Evolutionary conservation across 2,113 vertebrate species (phyloP).

Genomic region (Toxotes chatareus): DNA sequence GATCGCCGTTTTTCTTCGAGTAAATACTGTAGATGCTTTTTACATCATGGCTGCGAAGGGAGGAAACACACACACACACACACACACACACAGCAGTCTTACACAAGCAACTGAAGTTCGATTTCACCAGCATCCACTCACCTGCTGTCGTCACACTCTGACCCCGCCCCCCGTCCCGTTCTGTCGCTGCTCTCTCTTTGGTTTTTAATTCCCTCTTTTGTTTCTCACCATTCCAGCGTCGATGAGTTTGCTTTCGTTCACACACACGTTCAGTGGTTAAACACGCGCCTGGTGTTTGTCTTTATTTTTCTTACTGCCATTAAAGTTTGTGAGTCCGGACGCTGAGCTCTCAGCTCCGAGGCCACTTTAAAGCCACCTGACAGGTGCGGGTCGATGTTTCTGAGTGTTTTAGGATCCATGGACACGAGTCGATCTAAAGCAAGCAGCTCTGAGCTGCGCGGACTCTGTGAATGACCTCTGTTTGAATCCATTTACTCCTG

Average conservation of each 20-base stretch:
- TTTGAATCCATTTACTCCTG: no score
- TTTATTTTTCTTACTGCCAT: not conserved
- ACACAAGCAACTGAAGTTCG: conserved; percentile 22
- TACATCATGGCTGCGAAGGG: conserved; percentile 14
- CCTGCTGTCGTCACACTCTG: not conserved
- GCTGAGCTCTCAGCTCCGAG: no score
- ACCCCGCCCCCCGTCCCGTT: not conserved
- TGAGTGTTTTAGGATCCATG: no score
- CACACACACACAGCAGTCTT: conserved; percentile 8
- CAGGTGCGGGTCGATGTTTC: no score
- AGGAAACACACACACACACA: conserved; percentile 7
- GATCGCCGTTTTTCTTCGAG: conserved; percentile 6
- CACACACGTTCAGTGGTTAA: not conserved
- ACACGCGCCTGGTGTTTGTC: not conserved
- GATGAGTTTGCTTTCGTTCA: not conserved
- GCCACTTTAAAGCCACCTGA: no score
- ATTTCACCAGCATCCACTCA: conserved; percentile 69
- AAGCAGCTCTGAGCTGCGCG: no score
- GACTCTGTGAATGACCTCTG: no score
- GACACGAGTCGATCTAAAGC: no score
- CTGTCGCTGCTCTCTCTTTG: not conserved
- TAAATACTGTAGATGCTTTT: conserved; percentile 38
- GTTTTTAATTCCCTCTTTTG: not conserved
- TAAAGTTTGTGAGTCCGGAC: no score
- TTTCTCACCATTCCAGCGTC: conserved; percentile 10